These are phyloP conservation scores for Anaspis maculata DNA, from an alignment of 2,888 invertebrate genomes.

Conservation along the genomic window DNA sequence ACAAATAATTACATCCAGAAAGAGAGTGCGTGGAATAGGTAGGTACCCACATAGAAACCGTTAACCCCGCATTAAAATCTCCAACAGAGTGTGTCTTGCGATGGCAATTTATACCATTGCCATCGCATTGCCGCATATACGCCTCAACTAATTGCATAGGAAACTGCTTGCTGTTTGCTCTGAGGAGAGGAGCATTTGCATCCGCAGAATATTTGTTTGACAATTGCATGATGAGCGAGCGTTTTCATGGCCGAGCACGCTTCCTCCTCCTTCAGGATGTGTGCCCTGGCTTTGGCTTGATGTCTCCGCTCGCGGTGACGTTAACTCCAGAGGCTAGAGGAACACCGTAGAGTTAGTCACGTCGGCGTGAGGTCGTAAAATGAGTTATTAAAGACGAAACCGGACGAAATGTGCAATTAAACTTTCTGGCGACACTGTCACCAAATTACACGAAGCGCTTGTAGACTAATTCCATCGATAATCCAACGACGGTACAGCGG, in stretches of 20 bases:
- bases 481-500: constrained; percentile 10
- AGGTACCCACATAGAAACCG: neutral
- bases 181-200: no score
- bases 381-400: constrained; percentile 14
- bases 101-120: no score
- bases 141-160: no score
- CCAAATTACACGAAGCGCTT: constrained; percentile 14
- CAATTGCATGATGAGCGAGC: no score
- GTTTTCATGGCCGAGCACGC: no score
- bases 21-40: neutral
- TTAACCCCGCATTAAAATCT: neutral
- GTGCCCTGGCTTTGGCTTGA: no score
- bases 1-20: neutral
- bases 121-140: no score
- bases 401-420: constrained; percentile 14
- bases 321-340: neutral
- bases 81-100: no score
- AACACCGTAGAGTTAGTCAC: constrained; percentile 6
- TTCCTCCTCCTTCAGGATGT: no score
- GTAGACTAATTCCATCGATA: constrained; percentile 17
- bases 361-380: constrained; percentile 10
- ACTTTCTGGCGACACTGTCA: constrained; percentile 13
- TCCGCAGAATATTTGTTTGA: no score
- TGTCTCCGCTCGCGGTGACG: no score
- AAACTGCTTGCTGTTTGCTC: no score